Conservation (phyloP, 2,888 invertebrate species). For the Pycnomerus fuliginosus region DNA sequence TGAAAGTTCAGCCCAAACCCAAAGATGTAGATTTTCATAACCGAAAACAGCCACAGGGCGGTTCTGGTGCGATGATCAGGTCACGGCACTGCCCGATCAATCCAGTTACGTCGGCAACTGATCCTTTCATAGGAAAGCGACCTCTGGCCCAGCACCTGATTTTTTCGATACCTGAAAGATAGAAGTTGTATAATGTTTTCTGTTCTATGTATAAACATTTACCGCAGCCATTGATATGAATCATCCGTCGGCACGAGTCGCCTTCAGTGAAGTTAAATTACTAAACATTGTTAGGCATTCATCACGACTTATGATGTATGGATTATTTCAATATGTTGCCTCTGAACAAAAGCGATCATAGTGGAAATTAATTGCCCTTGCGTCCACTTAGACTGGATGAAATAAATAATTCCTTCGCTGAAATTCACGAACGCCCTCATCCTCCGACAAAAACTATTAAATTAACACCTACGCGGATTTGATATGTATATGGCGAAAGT, state of each 20-base stretch:
- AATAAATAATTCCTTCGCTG: conserved; percentile 14
- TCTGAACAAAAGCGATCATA: conserved; percentile 30
- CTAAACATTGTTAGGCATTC: conserved; percentile 37
- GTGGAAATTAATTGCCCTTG: conserved; percentile 11
- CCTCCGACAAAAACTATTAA: too few species aligned
- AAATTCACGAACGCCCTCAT: too few species aligned
- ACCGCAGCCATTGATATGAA: conserved; percentile 34
- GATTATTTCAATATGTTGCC: conserved; percentile 32
- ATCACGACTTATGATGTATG: conserved; percentile 38
- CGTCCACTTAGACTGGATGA: conserved; percentile 9
- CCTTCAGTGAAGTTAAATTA: conserved; percentile 42
- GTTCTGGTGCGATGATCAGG: not conserved
- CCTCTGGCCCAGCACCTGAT: conserved; percentile 17
- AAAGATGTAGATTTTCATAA: too few species aligned
- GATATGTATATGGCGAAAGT: too few species aligned
- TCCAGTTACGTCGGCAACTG: conserved; percentile 16
- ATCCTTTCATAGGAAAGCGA: conserved; percentile 16
- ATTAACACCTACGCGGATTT: too few species aligned
- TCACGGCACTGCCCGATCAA: conserved; percentile 6
- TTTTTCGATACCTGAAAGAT: conserved; percentile 15
- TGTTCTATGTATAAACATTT: conserved; percentile 26
- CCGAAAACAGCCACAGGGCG: too few species aligned
- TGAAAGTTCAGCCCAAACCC: too few species aligned
- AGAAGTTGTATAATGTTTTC: conserved; percentile 25
- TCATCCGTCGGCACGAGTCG: conserved; percentile 40